A percentile compares a stretch with the other conserved stretches of the same genome.
phyloP scores from a whole-genome alignment of 1,140 invertebrate genomes.

The Heterodera schachtii region DNA sequence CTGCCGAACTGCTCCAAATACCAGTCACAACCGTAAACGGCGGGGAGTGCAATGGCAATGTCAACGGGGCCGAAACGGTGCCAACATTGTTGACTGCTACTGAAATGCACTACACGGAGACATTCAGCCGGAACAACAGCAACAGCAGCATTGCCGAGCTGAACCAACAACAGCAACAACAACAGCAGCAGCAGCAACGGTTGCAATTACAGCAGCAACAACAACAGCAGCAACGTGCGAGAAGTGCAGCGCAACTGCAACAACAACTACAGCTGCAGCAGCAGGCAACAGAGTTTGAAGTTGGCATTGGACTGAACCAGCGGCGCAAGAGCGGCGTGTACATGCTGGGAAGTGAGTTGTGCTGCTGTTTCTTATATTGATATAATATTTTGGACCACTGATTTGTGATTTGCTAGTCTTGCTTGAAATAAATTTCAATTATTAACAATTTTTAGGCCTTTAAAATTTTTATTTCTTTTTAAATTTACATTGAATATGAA shows the following conservation, averaged over 20 bases:
- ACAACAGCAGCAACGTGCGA: conserved; percentile 11
- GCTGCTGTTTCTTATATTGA: not conserved
- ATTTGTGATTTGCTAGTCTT: too few species aligned
- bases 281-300: conserved; percentile 16
- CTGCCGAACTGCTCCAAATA: not conserved
- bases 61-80: not conserved
- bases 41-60: conserved; percentile 23
- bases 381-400: too few species aligned
- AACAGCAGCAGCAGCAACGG: conserved; percentile 10
- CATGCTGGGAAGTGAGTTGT: conserved; percentile 40
- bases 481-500: too few species aligned
- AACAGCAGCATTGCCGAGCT: too few species aligned
- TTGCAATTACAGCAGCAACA: too few species aligned
- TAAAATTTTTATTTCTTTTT: too few species aligned
- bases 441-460: too few species aligned
- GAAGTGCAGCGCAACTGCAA: too few species aligned
- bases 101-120: conserved; percentile 56
- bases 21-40: not conserved
- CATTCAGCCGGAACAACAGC: conserved; percentile 20
- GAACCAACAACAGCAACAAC: too few species aligned
- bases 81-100: conserved; percentile 46
- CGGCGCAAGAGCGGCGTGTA: conserved; percentile 50
- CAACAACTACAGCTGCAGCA: conserved; percentile 26
- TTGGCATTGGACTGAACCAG: conserved; percentile 25
- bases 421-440: too few species aligned